Evolutionary conservation across 2,888 invertebrate species (phyloP).

Genomic region (Hydroisotoma schaefferi): DNA sequence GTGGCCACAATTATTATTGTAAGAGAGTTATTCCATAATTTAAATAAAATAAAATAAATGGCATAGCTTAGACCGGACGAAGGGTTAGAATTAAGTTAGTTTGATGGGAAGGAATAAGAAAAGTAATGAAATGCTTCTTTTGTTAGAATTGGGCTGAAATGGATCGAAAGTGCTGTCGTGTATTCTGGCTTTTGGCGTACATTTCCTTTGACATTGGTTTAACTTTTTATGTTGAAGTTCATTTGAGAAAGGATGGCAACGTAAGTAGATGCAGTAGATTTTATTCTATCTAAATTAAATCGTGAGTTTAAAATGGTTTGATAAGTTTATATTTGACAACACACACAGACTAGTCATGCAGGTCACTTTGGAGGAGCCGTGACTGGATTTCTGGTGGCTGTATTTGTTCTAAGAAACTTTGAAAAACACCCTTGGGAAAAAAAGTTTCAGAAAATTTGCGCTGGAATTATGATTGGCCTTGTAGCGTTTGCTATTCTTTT

Average conservation of each 20-base stretch:
- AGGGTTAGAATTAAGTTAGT: too few species aligned
- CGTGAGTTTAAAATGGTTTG: too few species aligned
- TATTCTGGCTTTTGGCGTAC: conserved; percentile 16
- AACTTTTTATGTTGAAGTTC: neutral
- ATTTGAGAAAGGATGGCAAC: neutral
- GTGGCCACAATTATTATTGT: conserved; percentile 20
- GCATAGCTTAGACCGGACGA: too few species aligned
- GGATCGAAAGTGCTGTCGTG: conserved; percentile 20
- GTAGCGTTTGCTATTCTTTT: too few species aligned
- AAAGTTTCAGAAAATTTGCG: conserved; percentile 12
- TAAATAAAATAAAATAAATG: too few species aligned
- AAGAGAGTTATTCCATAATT: too few species aligned
- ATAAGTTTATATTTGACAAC: neutral
- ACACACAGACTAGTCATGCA: conserved; percentile 13
- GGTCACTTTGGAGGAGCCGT: conserved; percentile 24
- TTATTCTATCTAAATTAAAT: too few species aligned
- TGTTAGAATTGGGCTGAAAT: conserved; percentile 24
- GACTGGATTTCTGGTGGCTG: conserved; percentile 16
- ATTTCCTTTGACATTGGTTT: conserved; percentile 13
- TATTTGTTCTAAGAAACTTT: conserved; percentile 16
- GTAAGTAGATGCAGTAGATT: too few species aligned
- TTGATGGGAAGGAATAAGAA: too few species aligned
- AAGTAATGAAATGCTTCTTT: too few species aligned
- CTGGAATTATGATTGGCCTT: neutral
- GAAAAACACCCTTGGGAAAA: conserved; percentile 17